Evolutionary conservation across 2,797 vertebrate genomes (phyloP), one percentile per base, ranked within the genome.

Genomic region (Schizopygopsis pylzovi): DNA sequence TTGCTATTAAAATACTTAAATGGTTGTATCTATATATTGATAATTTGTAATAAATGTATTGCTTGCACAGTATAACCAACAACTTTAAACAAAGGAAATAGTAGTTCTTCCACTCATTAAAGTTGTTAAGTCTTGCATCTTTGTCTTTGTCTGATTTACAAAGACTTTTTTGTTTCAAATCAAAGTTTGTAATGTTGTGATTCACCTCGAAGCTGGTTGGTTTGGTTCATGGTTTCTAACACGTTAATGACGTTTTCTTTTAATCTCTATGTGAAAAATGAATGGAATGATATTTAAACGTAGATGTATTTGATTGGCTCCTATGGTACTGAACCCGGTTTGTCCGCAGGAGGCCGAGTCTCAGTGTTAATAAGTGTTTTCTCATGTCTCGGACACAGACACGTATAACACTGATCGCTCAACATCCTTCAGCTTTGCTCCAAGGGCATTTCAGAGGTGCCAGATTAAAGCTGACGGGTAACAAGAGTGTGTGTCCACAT

Each of bases 391-490:
- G 87, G 88, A 87, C 73, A 88, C 92, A 91, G 94, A 90, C 18
- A 1, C 0, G 92, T 93, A 92, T 91, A 85, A 92, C 63, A 88
- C 90, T 89, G 65, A 63, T 63, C 28, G 8, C 33, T 75, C 71
- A 76, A 88, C 91, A 89, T 90, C 89, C 88, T 93, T 93, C 90
- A 91, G 90, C 92, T 93, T 92, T 91, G 89, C 82, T 92, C 90
- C 95, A 95, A 95, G 94, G 95, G 90, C 94, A 93, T 95, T 95
- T 93, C 92, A 95, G 91, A 94, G 93, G 91, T 92, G 91, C 93
- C 92, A 94, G 95, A 95, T 95, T 95, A 95, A 91, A 91, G 94
- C 92, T 95, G 93, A 95, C 94, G 93, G 92, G 92, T 91, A 94
- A 92, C 92, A 90, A 93, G 88, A 92, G 85, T 90, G 89, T 92